Evolutionary conservation across 92 coral and sea anemone genomes (phyloP).

Genomic region (Heteractis magnifica): DNA sequence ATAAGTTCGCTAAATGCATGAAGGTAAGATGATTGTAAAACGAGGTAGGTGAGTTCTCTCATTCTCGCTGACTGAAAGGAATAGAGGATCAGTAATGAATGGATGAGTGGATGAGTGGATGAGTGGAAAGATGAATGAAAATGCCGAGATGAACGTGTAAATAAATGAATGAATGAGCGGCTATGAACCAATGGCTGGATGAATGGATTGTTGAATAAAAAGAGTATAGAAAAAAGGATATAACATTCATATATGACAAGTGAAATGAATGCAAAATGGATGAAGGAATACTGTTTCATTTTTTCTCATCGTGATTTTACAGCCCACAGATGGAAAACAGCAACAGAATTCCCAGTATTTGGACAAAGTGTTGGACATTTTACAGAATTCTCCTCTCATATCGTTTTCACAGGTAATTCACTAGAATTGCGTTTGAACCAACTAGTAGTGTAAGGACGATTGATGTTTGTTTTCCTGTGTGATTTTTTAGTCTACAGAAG

Average conservation of each 20-base stretch:
- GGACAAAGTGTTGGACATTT: conserved; percentile 78
- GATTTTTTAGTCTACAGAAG: conserved; percentile 70
- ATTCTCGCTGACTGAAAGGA: neutral
- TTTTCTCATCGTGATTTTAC: neutral
- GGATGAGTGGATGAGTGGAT: neutral
- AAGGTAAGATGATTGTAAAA: conserved; percentile 52
- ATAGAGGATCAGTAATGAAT: too few species aligned
- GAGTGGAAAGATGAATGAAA: neutral
- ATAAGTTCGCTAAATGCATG: conserved; percentile 87
- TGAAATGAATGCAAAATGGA: too few species aligned
- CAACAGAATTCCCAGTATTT: conserved; percentile 78
- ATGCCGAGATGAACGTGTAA: neutral
- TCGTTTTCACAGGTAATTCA: conserved; percentile 66
- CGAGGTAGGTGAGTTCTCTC: neutral
- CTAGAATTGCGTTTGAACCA: neutral
- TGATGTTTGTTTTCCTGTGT: neutral
- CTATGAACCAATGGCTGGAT: neutral
- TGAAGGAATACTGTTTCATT: neutral
- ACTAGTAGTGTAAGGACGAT: neutral
- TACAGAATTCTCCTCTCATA: conserved; percentile 84
- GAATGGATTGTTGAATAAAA: neutral
- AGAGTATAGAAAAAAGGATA: neutral
- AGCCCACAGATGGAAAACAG: conserved; percentile 77
- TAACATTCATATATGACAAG: neutral
- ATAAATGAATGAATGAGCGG: neutral